A percentile compares a stretch with the other conserved stretches of the same genome.
Evolutionary conservation across 2,797 vertebrate species (phyloP).

Genomic region (Peromyscus melanophrys): DNA sequence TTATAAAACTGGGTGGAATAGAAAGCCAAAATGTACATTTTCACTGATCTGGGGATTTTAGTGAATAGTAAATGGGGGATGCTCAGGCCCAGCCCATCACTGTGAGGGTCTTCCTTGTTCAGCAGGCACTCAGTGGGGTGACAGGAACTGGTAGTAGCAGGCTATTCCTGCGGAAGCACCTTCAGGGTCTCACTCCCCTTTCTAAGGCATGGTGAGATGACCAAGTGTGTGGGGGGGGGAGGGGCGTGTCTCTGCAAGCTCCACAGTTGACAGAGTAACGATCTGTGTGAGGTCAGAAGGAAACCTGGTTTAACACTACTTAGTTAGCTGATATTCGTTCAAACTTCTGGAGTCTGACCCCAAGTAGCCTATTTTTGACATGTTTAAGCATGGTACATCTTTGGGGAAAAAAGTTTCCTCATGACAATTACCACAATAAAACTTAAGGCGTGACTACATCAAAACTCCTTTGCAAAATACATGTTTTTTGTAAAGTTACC

Average conservation of each 20-base stretch:
- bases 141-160: background rate
- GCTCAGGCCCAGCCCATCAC: background rate
- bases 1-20: background rate
- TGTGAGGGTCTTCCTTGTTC: background rate
- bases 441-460: background rate
- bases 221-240: no score
- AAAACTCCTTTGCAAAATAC: background rate
- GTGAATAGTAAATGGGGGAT: background rate
- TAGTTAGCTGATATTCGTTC: background rate
- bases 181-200: background rate
- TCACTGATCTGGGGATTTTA: background rate
- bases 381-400: background rate
- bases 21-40: background rate
- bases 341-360: background rate
- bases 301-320: background rate
- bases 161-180: background rate
- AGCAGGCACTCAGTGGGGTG: background rate
- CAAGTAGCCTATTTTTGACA: background rate
- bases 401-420: background rate
- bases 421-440: background rate
- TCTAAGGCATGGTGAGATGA: background rate
- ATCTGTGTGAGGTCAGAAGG: background rate
- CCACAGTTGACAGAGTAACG: background rate
- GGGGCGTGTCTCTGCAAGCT: background rate
- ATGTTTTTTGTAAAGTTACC: background rate